A percentile compares a stretch with the other conserved stretches of the same genome.
phyloP scores from a whole-genome alignment of 2,113 vertebrate genomes.

The Fregata magnificens region DNA sequence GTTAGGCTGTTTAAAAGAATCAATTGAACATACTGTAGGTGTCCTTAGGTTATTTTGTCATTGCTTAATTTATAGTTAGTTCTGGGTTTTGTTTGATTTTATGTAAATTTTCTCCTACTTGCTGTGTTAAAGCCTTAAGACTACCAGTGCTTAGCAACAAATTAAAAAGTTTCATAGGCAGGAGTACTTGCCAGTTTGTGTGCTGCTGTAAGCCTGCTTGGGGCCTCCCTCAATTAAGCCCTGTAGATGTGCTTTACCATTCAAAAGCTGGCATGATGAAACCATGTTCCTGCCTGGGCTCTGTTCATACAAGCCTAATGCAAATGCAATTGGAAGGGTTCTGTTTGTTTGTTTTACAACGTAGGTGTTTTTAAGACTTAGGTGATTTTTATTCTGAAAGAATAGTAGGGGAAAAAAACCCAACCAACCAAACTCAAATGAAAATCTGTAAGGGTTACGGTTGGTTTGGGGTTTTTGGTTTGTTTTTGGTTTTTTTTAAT shows the following conservation, averaged over 20 bases:
- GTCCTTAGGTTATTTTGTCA: not conserved
- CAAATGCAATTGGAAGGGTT: not conserved
- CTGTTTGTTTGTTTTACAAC: not conserved
- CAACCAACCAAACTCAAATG: not conserved
- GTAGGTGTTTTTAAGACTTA: not conserved
- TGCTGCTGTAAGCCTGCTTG: not conserved
- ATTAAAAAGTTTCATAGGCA: not conserved
- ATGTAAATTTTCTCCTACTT: not conserved
- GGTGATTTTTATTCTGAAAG: not conserved
- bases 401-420: not conserved
- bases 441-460: not conserved
- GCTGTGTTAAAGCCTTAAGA: not conserved
- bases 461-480: not conserved
- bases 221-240: not conserved
- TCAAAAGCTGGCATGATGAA: not conserved
- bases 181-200: not conserved
- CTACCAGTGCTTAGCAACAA: not conserved
- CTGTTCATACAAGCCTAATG: not conserved
- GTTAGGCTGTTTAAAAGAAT: not conserved
- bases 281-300: not conserved
- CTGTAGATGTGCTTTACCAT: not conserved
- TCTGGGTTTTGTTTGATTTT: not conserved
- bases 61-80: not conserved
- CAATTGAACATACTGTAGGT: not conserved
- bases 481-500: not conserved